These are phyloP conservation scores for Metalampra italica DNA, from an alignment of 2,888 invertebrate species.

Conservation along the genomic window DNA sequence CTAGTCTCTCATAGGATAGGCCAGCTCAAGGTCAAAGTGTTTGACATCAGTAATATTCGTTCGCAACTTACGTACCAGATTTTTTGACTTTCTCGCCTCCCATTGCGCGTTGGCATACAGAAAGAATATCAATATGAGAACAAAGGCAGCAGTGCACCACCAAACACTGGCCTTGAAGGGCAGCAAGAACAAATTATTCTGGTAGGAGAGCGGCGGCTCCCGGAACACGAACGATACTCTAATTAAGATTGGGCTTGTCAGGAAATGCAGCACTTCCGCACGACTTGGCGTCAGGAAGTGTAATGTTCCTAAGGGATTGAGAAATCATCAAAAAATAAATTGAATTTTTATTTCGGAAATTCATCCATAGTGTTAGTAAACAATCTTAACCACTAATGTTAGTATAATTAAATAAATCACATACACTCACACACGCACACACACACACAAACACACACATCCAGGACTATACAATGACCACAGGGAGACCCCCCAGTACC, in stretches of 20 bases:
- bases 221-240: slow-evolving; percentile 78
- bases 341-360: not conserved
- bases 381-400: too few species aligned
- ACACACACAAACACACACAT: too few species aligned
- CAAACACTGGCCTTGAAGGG: slow-evolving; percentile 81
- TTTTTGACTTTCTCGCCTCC: slow-evolving; percentile 31
- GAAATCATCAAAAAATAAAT: slow-evolving; percentile 3
- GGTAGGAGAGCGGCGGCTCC: slow-evolving; percentile 81
- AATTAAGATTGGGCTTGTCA: slow-evolving; percentile 56
- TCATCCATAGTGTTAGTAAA: too few species aligned
- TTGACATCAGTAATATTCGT: too few species aligned
- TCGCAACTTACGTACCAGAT: slow-evolving; percentile 3
- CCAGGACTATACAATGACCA: too few species aligned
- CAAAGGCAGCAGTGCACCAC: slow-evolving; percentile 67
- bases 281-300: slow-evolving; percentile 39
- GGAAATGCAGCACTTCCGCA: slow-evolving; percentile 52
- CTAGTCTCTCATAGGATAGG: too few species aligned
- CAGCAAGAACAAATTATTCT: slow-evolving; percentile 81
- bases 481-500: too few species aligned
- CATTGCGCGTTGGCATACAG: slow-evolving; percentile 47
- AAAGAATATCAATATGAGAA: slow-evolving; percentile 40
- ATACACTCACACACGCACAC: too few species aligned
- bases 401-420: too few species aligned
- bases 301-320: slow-evolving; percentile 33
- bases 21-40: too few species aligned